Conservation (phyloP, 1,140 invertebrate genomes). For the Chlorops oryzae region DNA sequence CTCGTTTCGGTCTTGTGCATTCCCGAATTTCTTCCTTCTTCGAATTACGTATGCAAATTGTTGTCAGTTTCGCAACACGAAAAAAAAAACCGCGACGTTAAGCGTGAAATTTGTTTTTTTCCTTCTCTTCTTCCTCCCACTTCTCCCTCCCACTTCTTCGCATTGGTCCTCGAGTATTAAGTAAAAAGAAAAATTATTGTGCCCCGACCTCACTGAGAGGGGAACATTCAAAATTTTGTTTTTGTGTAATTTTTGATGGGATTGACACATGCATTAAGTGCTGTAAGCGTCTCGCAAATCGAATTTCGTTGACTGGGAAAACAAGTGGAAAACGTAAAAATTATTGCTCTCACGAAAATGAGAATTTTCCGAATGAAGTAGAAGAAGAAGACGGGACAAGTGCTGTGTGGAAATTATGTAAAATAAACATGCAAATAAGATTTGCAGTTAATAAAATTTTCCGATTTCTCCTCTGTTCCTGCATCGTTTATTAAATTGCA, state of each 20-base stretch:
- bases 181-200: too few species aligned
- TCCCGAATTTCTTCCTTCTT: too few species aligned
- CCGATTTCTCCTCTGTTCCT: neutral
- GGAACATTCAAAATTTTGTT: too few species aligned
- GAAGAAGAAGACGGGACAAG: neutral
- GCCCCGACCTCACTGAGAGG: too few species aligned
- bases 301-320: slow-evolving; percentile 24
- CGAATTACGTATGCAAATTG: slow-evolving; percentile 41
- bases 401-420: slow-evolving; percentile 34
- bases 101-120: slow-evolving; percentile 45
- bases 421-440: slow-evolving; percentile 47
- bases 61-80: slow-evolving; percentile 13
- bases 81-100: slow-evolving; percentile 35
- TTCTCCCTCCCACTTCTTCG: too few species aligned
- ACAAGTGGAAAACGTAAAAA: slow-evolving; percentile 11
- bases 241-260: slow-evolving; percentile 14
- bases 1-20: too few species aligned
- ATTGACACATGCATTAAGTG: slow-evolving; percentile 15
- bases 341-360: neutral
- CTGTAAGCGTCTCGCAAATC: slow-evolving; percentile 25
- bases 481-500: neutral
- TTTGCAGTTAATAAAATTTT: slow-evolving; percentile 45
- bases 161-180: too few species aligned
- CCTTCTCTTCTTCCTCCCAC: too few species aligned
- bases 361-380: neutral